phyloP scores from a whole-genome alignment of 2,797 vertebrate genomes.

The Gymnopithys bicolor region DNA sequence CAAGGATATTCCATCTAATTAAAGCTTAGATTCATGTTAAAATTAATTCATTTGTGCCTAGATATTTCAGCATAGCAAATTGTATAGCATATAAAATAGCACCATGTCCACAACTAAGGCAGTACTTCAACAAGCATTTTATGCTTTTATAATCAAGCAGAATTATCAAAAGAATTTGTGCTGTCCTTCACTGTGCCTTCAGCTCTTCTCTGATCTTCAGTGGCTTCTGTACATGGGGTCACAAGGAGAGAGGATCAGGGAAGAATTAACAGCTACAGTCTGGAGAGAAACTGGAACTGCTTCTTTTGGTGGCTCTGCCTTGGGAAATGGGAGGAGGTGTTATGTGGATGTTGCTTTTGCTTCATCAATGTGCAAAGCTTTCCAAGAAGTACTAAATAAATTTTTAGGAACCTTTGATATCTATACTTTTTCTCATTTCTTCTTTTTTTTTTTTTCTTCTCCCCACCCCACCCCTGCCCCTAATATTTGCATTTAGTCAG shows the following conservation, averaged over 20 bases:
- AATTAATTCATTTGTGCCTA: conserved; percentile 54
- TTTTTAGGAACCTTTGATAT: neutral
- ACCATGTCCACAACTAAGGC: neutral
- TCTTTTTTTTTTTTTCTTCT: neutral
- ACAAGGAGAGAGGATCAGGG: neutral
- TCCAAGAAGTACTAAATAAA: neutral
- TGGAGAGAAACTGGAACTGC: neutral
- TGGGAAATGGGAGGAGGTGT: neutral
- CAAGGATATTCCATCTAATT: conserved; percentile 74
- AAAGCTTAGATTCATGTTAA: conserved; percentile 41
- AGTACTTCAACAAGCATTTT: neutral
- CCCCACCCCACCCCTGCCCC: too few relatives aligned
- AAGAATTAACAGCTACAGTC: neutral
- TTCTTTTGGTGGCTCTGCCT: neutral
- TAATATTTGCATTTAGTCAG: neutral
- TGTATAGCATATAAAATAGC: neutral
- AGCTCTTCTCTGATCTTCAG: neutral
- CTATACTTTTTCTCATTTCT: neutral
- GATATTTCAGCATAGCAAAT: conserved; percentile 14
- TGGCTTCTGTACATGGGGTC: neutral
- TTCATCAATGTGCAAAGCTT: neutral
- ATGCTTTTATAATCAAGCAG: neutral
- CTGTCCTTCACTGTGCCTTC: neutral
- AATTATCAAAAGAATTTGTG: neutral
- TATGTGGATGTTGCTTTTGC: neutral